Percentiles rank a stretch among this genome's conserved stretches.
These are phyloP conservation scores for Catostomus latipinnis DNA, from an alignment of 2,797 vertebrate genomes.

Conservation along the genomic window DNA sequence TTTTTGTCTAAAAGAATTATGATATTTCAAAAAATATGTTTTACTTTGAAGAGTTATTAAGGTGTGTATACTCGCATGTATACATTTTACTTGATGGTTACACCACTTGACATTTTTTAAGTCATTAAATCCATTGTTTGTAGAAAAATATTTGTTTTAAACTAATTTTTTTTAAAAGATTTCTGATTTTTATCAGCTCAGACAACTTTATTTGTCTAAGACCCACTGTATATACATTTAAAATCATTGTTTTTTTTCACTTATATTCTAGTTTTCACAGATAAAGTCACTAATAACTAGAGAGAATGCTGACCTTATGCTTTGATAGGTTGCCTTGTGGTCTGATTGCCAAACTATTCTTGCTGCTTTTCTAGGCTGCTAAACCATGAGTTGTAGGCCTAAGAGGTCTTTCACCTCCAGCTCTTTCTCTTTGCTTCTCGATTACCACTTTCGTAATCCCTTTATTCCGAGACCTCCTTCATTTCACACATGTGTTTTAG, in stretches of 20 bases:
- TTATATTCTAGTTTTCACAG: background rate
- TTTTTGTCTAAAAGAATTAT: too few species aligned
- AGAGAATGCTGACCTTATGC: conserved; percentile 1
- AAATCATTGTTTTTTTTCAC: conserved; percentile 12
- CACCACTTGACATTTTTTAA: too few species aligned
- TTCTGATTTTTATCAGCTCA: too few species aligned
- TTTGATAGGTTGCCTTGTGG: conserved; percentile 5
- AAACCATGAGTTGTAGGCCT: too few species aligned
- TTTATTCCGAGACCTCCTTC: conserved; percentile 42
- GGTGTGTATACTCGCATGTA: too few species aligned
- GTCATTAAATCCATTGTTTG: background rate
- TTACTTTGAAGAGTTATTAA: too few species aligned
- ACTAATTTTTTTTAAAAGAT: too few species aligned
- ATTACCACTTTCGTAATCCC: conserved; percentile 34
- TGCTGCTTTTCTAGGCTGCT: background rate
- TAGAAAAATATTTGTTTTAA: too few species aligned
- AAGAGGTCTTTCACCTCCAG: background rate
- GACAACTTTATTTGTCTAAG: too few species aligned
- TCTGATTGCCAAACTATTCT: conserved; percentile 11
- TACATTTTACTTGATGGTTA: too few species aligned
- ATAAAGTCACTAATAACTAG: conserved; percentile 4
- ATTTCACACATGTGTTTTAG: conserved; percentile 51
- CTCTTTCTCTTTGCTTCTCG: conserved; percentile 3
- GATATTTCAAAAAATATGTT: too few species aligned
- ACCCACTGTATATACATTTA: background rate